phyloP scores from a whole-genome alignment of 35 echinoderm and acorn worm genomes.

The Eucidaris tribuloides region DNA sequence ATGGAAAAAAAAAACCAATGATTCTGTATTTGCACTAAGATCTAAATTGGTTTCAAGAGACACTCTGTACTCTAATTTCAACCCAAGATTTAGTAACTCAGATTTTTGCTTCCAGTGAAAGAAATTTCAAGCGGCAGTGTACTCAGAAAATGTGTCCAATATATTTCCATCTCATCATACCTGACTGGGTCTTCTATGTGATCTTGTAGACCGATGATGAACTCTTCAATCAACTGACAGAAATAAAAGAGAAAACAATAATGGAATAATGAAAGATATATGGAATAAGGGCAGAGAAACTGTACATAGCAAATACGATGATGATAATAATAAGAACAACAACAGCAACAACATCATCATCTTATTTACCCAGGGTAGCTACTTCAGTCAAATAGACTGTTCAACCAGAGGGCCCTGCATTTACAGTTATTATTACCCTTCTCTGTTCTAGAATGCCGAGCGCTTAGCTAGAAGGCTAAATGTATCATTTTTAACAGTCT shows the following conservation, averaged over 20 bases:
- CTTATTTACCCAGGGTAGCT: background rate
- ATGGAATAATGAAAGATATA: background rate
- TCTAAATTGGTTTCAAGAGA: too few relatives aligned
- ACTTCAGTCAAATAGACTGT: background rate
- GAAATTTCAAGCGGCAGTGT: too few relatives aligned
- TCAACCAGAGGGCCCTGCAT: background rate
- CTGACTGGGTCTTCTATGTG: slow-evolving; percentile 81
- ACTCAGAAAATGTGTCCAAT: background rate
- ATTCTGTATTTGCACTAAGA: too few relatives aligned
- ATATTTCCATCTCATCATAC: background rate
- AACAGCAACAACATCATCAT: background rate
- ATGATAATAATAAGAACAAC: background rate
- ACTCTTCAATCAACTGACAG: slow-evolving; percentile 61
- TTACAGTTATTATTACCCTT: too few relatives aligned
- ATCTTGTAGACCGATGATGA: slow-evolving; percentile 47
- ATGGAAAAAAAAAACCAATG: background rate
- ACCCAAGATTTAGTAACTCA: too few relatives aligned
- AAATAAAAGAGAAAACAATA: background rate
- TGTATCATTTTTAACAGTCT: too few relatives aligned
- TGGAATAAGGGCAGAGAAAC: background rate
- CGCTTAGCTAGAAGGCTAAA: too few relatives aligned
- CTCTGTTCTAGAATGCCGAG: too few relatives aligned
- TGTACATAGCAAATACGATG: too few relatives aligned
- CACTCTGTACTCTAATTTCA: too few relatives aligned
- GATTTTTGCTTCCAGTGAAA: too few relatives aligned